Percentiles rank a stretch among this genome's conserved stretches.
phyloP scores from a whole-genome alignment of 2,113 vertebrate genomes.

The Tyrannus savana region DNA sequence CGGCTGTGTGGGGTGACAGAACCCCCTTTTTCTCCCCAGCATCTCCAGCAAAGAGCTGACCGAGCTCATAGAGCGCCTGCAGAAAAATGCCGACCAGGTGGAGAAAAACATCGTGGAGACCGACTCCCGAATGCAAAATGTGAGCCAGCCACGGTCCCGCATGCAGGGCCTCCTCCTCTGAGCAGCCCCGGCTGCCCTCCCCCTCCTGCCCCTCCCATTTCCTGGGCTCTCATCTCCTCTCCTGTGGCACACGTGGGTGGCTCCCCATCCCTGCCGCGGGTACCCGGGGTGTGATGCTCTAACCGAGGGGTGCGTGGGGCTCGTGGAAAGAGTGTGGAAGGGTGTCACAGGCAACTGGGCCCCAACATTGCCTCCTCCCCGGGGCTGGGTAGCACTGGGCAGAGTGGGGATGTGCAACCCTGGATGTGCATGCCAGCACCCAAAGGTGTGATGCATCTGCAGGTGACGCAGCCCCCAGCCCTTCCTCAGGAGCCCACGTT shows the following conservation, averaged over 20 bases:
- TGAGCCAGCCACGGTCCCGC: background rate
- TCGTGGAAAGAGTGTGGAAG: background rate
- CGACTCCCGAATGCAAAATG: constrained; percentile 90
- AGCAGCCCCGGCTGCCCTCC: background rate
- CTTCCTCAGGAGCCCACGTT: background rate
- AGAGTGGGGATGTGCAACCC: background rate
- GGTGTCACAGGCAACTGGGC: background rate
- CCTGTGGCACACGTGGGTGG: fast-evolving
- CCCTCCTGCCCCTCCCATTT: fast-evolving
- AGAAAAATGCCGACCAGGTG: constrained; percentile 95
- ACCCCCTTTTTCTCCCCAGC: constrained; percentile 56
- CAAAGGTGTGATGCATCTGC: fast-evolving
- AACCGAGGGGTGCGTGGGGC: fast-evolving
- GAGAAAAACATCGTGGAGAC: constrained; percentile 92
- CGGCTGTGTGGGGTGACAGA: fast-evolving
- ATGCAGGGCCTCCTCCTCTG: fast-evolving
- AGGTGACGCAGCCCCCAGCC: background rate
- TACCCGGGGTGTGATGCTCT: fast-evolving
- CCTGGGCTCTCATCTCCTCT: background rate
- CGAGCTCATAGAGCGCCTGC: constrained; percentile 89
- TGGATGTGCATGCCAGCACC: background rate
- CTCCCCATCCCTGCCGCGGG: fast-evolving
- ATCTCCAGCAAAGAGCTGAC: constrained; percentile 81
- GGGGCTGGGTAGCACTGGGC: background rate
- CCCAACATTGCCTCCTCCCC: fast-evolving